Evolutionary conservation across 1,140 invertebrate genomes (phyloP).

Genomic region (Asbolus verrucosus): DNA sequence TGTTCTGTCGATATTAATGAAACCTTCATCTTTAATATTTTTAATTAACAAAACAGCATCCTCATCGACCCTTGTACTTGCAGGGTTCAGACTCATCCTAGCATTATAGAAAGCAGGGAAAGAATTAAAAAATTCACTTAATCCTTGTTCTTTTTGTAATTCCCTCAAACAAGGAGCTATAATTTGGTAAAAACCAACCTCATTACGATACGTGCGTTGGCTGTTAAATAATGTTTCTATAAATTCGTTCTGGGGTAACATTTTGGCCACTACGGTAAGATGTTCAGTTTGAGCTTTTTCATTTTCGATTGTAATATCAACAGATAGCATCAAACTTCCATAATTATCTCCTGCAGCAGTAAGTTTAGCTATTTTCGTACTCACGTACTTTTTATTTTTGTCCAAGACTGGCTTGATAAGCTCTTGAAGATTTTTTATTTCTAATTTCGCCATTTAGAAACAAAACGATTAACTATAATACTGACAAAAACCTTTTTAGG

Average conservation of each 20-base stretch:
- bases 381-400: background rate
- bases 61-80: constrained; percentile 53
- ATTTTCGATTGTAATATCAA: constrained; percentile 59
- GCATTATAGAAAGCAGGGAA: constrained; percentile 57
- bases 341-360: constrained; percentile 73
- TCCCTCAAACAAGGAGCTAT: constrained; percentile 55
- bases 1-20: constrained; percentile 1
- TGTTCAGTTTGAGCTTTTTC: constrained; percentile 47
- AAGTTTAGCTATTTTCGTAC: constrained; percentile 51
- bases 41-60: constrained; percentile 64
- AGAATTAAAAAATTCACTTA: constrained; percentile 44
- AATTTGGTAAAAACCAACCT: constrained; percentile 57
- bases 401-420: background rate
- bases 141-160: constrained; percentile 53
- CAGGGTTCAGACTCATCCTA: constrained; percentile 54
- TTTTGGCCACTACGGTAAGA: constrained; percentile 65
- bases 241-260: constrained; percentile 62
- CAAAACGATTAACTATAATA: too few relatives aligned
- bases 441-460: too few relatives aligned
- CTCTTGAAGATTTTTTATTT: constrained; percentile 11
- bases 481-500: too few relatives aligned
- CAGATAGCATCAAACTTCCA: constrained; percentile 68
- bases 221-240: constrained; percentile 63
- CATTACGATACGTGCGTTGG: constrained; percentile 65
- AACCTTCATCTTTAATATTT: constrained; percentile 62